Evolutionary conservation across 1,140 invertebrate species (phyloP).

Genomic region (Sitophilus oryzae): DNA sequence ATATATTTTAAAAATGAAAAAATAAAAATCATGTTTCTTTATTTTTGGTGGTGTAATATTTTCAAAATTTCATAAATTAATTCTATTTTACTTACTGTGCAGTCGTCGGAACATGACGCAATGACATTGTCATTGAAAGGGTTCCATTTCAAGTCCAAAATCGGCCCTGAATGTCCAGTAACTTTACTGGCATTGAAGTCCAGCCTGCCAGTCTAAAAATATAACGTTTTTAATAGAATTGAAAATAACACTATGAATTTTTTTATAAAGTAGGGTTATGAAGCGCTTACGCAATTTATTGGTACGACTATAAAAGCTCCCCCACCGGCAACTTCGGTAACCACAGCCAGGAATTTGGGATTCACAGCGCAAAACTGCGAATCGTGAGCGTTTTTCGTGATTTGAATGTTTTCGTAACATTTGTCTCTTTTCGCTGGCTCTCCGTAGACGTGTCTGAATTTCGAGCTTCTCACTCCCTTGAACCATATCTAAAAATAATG

Average conservation of each 20-base stretch:
- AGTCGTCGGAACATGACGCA: slow-evolving; percentile 91
- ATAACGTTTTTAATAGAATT: neutral
- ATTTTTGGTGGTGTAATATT: no score
- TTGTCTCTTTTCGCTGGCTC: slow-evolving; percentile 78
- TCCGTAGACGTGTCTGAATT: slow-evolving; percentile 91
- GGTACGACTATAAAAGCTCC: slow-evolving; percentile 89
- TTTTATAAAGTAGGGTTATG: neutral
- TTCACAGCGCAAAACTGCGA: slow-evolving; percentile 90
- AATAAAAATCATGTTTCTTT: no score
- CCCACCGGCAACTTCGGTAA: slow-evolving; percentile 90
- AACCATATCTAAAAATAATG: slow-evolving; percentile 69
- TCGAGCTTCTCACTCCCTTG: slow-evolving; percentile 77
- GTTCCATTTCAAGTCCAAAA: slow-evolving; percentile 85
- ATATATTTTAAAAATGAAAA: neutral
- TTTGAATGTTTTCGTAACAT: slow-evolving; percentile 90
- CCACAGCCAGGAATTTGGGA: slow-evolving; percentile 89
- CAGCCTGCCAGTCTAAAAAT: slow-evolving; percentile 62
- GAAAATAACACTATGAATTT: neutral
- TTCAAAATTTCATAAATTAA: no score
- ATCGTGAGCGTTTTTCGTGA: slow-evolving; percentile 88
- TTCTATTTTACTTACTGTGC: slow-evolving; percentile 58
- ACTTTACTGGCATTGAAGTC: slow-evolving; percentile 74
- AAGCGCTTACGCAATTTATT: slow-evolving; percentile 70
- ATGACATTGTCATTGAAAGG: slow-evolving; percentile 94
- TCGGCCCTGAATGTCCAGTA: slow-evolving; percentile 74